Percentiles rank a stretch among this genome's conserved stretches.
phyloP scores from a whole-genome alignment of 2,888 invertebrate genomes.

The Actias luna region DNA sequence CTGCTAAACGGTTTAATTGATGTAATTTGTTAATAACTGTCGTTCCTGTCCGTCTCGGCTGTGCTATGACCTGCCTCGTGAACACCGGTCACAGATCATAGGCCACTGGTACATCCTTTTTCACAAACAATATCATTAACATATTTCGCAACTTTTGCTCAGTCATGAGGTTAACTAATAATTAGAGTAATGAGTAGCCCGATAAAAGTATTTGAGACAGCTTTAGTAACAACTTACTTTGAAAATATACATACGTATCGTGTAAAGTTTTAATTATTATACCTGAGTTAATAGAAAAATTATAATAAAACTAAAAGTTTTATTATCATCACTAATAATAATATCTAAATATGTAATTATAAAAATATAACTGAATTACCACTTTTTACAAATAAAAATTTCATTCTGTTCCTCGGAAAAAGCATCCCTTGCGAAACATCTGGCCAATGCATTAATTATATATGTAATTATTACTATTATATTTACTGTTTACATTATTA shows the following conservation, averaged over 20 bases:
- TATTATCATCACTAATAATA: no score
- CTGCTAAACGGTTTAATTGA: conserved; percentile 48
- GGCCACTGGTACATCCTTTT: conserved; percentile 55
- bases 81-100: conserved; percentile 45
- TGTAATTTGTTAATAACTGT: conserved; percentile 46
- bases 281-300: background rate
- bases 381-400: no score
- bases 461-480: no score
- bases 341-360: background rate
- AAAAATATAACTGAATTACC: no score
- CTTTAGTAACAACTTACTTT: background rate
- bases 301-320: background rate
- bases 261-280: background rate
- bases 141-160: conserved; percentile 5
- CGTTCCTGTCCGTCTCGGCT: conserved; percentile 48
- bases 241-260: background rate
- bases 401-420: no score
- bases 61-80: conserved; percentile 48
- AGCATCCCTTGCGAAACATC: no score
- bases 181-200: background rate
- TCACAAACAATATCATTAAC: conserved; percentile 52
- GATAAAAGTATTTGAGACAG: background rate
- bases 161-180: background rate
- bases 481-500: no score
- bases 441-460: no score